These are phyloP conservation scores for Triplophysa yarkandensis DNA, from an alignment of 2,797 vertebrate species.

Conservation along the genomic window DNA sequence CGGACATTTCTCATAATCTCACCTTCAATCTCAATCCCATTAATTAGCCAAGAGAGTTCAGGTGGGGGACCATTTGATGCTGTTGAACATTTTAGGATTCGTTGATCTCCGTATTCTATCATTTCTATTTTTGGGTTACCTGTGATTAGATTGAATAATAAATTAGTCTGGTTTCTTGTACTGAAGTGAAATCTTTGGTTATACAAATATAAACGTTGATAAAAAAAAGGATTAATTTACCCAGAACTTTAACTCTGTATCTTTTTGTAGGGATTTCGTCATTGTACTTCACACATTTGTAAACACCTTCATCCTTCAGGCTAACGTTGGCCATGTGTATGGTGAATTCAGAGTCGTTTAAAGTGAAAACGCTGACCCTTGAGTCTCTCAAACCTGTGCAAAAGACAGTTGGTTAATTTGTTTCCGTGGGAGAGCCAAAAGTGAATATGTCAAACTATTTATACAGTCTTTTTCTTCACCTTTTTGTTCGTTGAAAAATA, in stretches of 20 bases:
- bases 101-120: conserved; percentile 43
- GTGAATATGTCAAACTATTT: background rate
- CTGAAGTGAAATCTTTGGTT: background rate
- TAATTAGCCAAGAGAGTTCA: conserved; percentile 67
- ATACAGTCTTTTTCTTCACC: conserved; percentile 52
- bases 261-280: conserved; percentile 12
- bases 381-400: conserved; percentile 62
- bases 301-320: conserved; percentile 72
- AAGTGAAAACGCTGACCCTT: conserved; percentile 60
- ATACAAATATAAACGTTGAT: background rate
- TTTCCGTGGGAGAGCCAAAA: background rate
- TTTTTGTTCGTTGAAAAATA: conserved; percentile 66
- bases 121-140: conserved; percentile 63
- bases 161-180: background rate
- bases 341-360: conserved; percentile 61
- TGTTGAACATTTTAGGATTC: conserved; percentile 66
- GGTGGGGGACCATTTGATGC: conserved; percentile 60
- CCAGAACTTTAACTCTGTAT: conserved; percentile 71
- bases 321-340: conserved; percentile 65
- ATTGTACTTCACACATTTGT: conserved; percentile 67
- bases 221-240: conserved; percentile 60
- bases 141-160: conserved; percentile 50
- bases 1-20: conserved; percentile 48
- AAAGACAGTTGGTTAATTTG: background rate
- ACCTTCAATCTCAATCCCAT: conserved; percentile 67